These are phyloP conservation scores for Lepus europaeus DNA, from an alignment of 2,113 vertebrate species.

Conservation along the genomic window DNA sequence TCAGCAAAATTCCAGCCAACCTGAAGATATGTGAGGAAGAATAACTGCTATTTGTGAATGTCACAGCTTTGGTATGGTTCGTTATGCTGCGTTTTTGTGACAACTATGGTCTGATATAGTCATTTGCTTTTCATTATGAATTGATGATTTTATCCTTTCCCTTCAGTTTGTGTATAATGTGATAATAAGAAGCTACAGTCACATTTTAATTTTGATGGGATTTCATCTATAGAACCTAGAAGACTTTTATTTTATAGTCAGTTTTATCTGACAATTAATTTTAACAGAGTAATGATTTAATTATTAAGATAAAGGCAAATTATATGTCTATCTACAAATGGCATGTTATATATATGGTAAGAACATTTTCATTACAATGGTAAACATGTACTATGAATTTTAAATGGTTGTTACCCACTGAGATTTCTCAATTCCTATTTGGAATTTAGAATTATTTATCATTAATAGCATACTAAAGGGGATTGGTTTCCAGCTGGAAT, in stretches of 20 bases:
- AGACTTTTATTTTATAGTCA: slow-evolving; percentile 72
- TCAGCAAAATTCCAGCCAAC: not conserved
- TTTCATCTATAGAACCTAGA: slow-evolving; percentile 43
- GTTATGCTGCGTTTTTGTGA: not conserved
- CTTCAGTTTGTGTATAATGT: slow-evolving; percentile 37
- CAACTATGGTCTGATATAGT: not conserved
- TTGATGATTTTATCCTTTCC: not conserved
- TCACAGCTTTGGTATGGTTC: not conserved
- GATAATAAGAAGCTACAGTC: slow-evolving; percentile 6
- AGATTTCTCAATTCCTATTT: slow-evolving; percentile 67
- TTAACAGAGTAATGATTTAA: slow-evolving; percentile 75
- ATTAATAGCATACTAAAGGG: slow-evolving; percentile 34
- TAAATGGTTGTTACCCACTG: slow-evolving; percentile 66
- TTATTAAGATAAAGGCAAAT: slow-evolving; percentile 72
- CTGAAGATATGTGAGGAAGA: not conserved
- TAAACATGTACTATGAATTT: slow-evolving; percentile 67
- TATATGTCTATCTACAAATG: slow-evolving; percentile 58
- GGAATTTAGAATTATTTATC: slow-evolving; percentile 73
- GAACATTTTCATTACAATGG: slow-evolving; percentile 69
- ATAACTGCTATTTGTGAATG: not conserved
- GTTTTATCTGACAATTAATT: slow-evolving; percentile 75
- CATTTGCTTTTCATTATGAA: not conserved
- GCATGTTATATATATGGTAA: slow-evolving; percentile 48
- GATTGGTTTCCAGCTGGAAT: slow-evolving; percentile 60
- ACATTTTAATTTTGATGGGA: slow-evolving; percentile 64